Base-by-base conservation (phyloP, 2,113 vertebrate species). In the Halichoerus grypus region DNA sequence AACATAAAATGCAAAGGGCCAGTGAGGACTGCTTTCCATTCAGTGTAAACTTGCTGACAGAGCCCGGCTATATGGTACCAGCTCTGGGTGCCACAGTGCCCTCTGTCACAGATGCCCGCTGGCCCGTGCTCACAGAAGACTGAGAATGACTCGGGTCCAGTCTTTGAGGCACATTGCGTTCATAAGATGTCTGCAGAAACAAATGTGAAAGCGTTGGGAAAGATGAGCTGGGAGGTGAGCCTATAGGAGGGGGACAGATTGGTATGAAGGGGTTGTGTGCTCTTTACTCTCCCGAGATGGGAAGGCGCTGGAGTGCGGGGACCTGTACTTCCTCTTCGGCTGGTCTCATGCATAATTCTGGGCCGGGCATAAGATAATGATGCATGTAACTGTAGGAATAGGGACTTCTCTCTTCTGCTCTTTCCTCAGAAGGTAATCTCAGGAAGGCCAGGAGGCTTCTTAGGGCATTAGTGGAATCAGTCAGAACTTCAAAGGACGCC, bases 211-310 rank as follows among this genome's bases (percentile, higher is more conserved):
- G 83, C 21, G 51, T 6, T 55, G 28, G 67, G 49, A 95, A 55
- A 4, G 4, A 36, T 0, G 4, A 74, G 12, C 88, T n/a, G 16
- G 69, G 53, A 92, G 69, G 36, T 65, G 14, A 87, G 61, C 24
- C 65, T 31, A 0, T 8, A 65, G 53, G 53, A 46, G 2, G 1
- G 3, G 55, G n/a, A 16, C 0, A 5, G 65, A 18, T 19, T 14
- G n/a, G 59, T 61, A 1, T 3, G 18, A 33, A 13, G 31, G 46
- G 24, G 59, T 63, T 7, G 3, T 49, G 28, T 51, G 15, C 76
- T 69, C 65, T 28, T 59, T n/a, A 1, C n/a, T 71, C 86, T 39
- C 67, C 85, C 39, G n/a, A 74, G 65, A n/a, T 24, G 4, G 42
- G 42, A 31, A n/a, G 24, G 55, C 61, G 33, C 46, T 14, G 49